phyloP scores from a whole-genome alignment of 2,113 vertebrate genomes.

The Euleptes europaea region DNA sequence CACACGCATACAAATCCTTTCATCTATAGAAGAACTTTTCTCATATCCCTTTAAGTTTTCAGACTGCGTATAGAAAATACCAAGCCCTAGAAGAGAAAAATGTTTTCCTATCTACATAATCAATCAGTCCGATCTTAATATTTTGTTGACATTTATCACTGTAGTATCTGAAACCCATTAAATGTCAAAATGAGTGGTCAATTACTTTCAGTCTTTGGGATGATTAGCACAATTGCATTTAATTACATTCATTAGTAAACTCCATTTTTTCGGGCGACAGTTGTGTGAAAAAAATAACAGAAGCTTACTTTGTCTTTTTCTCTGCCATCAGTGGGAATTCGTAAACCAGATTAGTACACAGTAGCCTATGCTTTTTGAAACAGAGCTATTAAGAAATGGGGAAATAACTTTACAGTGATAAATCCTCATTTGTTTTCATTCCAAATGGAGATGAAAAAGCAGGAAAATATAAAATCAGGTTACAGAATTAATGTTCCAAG shows the following conservation, averaged over 20 bases:
- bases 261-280: background rate
- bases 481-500: background rate
- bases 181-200: constrained; percentile 3
- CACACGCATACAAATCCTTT: background rate
- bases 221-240: background rate
- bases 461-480: background rate
- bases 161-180: background rate
- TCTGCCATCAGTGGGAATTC: background rate
- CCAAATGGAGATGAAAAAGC: background rate
- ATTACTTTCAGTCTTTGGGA: background rate
- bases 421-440: background rate
- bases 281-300: too few relatives aligned
- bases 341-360: background rate
- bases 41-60: background rate
- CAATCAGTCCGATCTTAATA: constrained; percentile 1
- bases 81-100: constrained; percentile 19
- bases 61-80: background rate
- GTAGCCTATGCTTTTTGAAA: background rate
- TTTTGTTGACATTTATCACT: constrained; percentile 25
- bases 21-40: background rate
- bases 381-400: background rate
- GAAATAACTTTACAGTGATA: background rate
- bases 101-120: background rate
- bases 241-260: background rate
- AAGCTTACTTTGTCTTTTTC: background rate